Base-by-base conservation (phyloP, 1,140 invertebrate species). In the Atta cephalotes region DNA sequence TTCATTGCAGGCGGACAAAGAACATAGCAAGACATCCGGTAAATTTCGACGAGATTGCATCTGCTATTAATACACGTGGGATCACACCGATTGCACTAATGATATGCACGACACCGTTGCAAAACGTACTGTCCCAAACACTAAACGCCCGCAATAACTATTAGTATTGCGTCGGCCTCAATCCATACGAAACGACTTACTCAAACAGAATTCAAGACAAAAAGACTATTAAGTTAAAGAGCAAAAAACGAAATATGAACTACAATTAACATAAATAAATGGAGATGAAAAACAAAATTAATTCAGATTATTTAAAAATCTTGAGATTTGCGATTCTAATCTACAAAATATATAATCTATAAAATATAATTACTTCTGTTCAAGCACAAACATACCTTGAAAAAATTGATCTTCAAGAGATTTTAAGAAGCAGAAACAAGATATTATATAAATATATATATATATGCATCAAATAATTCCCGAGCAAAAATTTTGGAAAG, bases 21-120 rank as follows among this genome's bases (percentile, higher is more conserved):
- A 93, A 93, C 90, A 81, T 93, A 90, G 88, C 92, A 92, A 94
- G 93, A 95, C 92, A 94, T 95, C 94, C 94, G 94, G 94, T 92
- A 87, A 94, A 93, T 94, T 95, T 93, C 93, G 91, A 93, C 92
- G 91, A 91, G 91, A 93, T 93, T 91, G 89, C 90, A 93, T 93
- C 92, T 91, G 84, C 90, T 89, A 92, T 92, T 92, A 92, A 92
- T 92, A 90, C 90, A 81, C 39, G 66, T 31, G 72, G 58, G 70
- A 77, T 84, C 71, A 58, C 66, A n/a, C 39, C 31, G 85, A 87
- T 89, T 78, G 51, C 85, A 60, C 71, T 60, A 60, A 74, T 74
- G 78, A 89, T 58, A 78, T 84, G 86, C 80, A 66, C 21, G 10
- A 28, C 16, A 16, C 12, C 14, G 25, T 89, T 89, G 56, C 84